Evolutionary conservation across 2,888 invertebrate genomes (phyloP), one percentile per base, ranked within the genome.

Genomic region (Pomacea canaliculata): DNA sequence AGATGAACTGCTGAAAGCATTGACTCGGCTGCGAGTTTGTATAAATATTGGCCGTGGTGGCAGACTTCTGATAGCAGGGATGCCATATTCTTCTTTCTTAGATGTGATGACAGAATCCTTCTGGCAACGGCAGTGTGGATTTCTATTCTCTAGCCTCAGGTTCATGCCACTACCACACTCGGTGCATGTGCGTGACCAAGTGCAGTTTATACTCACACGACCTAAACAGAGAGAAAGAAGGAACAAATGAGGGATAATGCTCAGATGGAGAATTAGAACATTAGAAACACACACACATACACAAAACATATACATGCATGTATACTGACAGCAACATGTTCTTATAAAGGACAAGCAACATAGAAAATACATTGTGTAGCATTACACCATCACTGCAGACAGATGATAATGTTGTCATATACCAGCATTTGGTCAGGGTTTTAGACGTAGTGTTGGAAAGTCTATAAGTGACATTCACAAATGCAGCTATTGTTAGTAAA

Each of bases 151-250:
- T 69, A 87, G 83, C 67, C 83, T 85, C 73, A 88, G 80, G 81
- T 85, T 86, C 83, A 84, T 85, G 74, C 87, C 87, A 71, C 83
- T 83, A 48, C 88, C 88, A 81, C 88, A 88, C 78, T 84, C 83
- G 62, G 77, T 79, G 80, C 87, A 88, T 60, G 85, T 84, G 73
- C 85, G 81, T 69, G 81, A 81, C 86, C 86, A 85, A 48, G 82
- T 79, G 77, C 79, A 82, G 77, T 85, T 84, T 78, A 82, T 82
- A 78, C 80, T 83, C 73, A 84, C 71, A 48, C 71, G 67, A 85
- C 85, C 85, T 85, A 70, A 59, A 48, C 59, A 65, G 73, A 78
- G 69, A 72, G 69, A 73, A 68, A 78, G 76, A 63, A 37, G 37
- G 60, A 37, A 48, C 56, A 48, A 56, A 66, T n/a, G 67, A 37